These are phyloP conservation scores for Ophion ventricosus DNA, from an alignment of 2,888 invertebrate genomes.

Conservation along the genomic window DNA sequence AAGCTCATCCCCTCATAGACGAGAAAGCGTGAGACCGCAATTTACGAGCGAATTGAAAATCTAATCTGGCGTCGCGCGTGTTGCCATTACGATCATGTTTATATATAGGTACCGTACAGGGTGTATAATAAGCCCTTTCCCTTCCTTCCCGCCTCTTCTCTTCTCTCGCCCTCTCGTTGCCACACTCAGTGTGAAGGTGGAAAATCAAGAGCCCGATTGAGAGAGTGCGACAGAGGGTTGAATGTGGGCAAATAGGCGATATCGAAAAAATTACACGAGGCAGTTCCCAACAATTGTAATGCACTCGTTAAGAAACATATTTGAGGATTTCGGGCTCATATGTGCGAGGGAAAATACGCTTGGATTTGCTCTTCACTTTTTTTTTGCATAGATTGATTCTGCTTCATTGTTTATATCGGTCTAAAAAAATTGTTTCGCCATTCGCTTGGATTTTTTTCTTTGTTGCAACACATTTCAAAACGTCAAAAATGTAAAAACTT, in stretches of 20 bases:
- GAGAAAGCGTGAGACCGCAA: constrained; percentile 62
- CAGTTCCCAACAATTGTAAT: constrained; percentile 69
- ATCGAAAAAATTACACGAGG: constrained; percentile 73
- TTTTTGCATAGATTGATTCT: not conserved
- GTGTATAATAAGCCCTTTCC: constrained; percentile 39
- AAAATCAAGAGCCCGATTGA: constrained; percentile 44
- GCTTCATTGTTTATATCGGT: not conserved
- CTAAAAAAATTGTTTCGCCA: not conserved
- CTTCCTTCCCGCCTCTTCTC: not conserved
- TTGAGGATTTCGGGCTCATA: not conserved
- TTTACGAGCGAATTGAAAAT: constrained; percentile 76
- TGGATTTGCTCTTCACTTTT: not conserved
- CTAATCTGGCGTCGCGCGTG: constrained; percentile 68
- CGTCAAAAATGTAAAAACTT: no score
- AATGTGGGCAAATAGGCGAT: constrained; percentile 51
- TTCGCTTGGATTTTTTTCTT: not conserved
- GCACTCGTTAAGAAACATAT: constrained; percentile 51
- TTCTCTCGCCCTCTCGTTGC: not conserved
- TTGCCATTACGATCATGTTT: constrained; percentile 70
- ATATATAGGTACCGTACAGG: constrained; percentile 41
- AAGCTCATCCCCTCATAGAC: constrained; percentile 8
- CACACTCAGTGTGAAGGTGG: constrained; percentile 13
- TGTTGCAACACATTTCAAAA: no score
- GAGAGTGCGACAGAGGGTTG: constrained; percentile 18
- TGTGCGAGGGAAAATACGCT: not conserved